phyloP scores from a whole-genome alignment of 2,113 vertebrate species.

The Caloenas nicobarica region DNA sequence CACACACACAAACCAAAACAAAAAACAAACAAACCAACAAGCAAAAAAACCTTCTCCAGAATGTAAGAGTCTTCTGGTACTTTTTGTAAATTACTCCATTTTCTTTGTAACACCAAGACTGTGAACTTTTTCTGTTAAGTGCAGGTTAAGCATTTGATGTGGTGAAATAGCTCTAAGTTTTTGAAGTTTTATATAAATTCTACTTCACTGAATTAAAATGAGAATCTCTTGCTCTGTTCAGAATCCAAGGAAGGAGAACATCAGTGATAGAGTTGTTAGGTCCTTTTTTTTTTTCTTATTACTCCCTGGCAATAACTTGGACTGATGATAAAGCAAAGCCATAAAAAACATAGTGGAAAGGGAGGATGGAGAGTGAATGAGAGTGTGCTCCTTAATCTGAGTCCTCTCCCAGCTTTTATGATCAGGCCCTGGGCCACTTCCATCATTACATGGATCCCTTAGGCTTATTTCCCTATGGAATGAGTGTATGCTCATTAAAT shows the following conservation, averaged over 20 bases:
- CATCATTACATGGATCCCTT: background rate
- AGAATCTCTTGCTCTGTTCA: background rate
- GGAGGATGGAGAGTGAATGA: background rate
- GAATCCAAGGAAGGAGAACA: background rate
- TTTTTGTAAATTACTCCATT: background rate
- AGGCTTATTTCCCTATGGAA: background rate
- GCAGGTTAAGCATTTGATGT: background rate
- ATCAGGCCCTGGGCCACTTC: background rate
- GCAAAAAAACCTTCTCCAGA: background rate
- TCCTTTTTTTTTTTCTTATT: background rate
- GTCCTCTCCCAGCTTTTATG: background rate
- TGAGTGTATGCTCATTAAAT: background rate
- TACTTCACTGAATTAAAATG: background rate
- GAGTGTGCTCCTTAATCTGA: background rate
- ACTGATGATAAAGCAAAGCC: background rate
- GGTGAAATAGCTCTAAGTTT: background rate
- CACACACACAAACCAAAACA: no score
- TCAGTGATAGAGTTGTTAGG: background rate
- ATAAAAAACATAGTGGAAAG: background rate
- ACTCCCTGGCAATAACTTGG: background rate
- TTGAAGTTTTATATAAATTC: slow-evolving; percentile 6
- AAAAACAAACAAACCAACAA: no score
- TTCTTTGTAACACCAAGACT: background rate
- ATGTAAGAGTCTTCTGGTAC: background rate
- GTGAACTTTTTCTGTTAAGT: background rate